phyloP scores from a whole-genome alignment of 2,888 invertebrate genomes.

The Hemistola chrysoprasaria region DNA sequence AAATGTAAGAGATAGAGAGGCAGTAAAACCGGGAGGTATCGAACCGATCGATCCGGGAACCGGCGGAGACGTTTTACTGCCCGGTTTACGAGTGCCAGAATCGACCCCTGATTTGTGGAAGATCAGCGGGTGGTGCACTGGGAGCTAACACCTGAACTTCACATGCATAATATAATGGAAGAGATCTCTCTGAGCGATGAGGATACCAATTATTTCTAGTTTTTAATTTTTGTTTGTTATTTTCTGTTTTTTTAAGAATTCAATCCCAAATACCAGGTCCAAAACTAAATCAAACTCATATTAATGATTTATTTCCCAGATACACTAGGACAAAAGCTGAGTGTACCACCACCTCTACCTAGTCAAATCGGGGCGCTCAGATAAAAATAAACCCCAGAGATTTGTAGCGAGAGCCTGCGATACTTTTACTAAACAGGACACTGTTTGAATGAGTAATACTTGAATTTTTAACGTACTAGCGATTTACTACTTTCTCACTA shows the following conservation, averaged over 20 bases:
- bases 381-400: conserved; percentile 59
- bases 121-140: conserved; percentile 21
- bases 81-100: conserved; percentile 61
- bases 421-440: conserved; percentile 32
- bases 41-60: conserved; percentile 61
- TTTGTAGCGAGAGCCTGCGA: conserved; percentile 39
- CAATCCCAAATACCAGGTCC: no score
- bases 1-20: conserved; percentile 57
- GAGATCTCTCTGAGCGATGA: no score
- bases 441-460: conserved; percentile 33
- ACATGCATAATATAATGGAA: no score
- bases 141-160: conserved; percentile 3
- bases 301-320: background rate
- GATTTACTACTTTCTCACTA: conserved; percentile 17
- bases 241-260: no score
- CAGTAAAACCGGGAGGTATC: conserved; percentile 46
- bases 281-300: background rate
- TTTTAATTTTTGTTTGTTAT: no score
- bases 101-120: conserved; percentile 51
- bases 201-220: no score
- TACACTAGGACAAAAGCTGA: no score
- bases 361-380: conserved; percentile 31
- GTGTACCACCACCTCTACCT: conserved; percentile 5
- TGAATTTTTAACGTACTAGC: conserved; percentile 31
- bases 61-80: conserved; percentile 57